Conservation (phyloP, 2,888 invertebrate genomes). For the Nycteola revayana region DNA sequence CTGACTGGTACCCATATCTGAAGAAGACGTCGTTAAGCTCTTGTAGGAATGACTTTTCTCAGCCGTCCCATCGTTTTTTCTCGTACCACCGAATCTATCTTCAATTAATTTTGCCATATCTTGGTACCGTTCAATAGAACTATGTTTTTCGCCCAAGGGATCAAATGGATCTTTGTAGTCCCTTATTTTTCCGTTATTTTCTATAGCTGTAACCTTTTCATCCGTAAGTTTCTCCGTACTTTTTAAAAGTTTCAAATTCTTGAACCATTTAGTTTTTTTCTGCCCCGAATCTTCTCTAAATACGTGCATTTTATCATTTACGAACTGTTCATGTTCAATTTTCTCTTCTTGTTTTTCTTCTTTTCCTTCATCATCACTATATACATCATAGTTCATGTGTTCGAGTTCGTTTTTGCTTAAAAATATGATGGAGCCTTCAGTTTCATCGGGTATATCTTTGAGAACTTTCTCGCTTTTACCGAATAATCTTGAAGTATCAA, state of each 20-base stretch:
- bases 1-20: slow-evolving; percentile 77
- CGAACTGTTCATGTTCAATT: slow-evolving; percentile 62
- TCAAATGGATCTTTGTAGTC: slow-evolving; percentile 82
- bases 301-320: slow-evolving; percentile 75
- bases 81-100: slow-evolving; percentile 82
- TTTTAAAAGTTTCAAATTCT: slow-evolving; percentile 79
- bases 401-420: slow-evolving; percentile 85
- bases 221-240: slow-evolving; percentile 72
- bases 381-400: slow-evolving; percentile 82
- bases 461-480: slow-evolving; percentile 78
- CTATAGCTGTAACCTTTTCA: slow-evolving; percentile 65
- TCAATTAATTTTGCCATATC: slow-evolving; percentile 87
- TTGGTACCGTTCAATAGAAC: slow-evolving; percentile 87
- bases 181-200: slow-evolving; percentile 60
- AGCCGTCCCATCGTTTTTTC: slow-evolving; percentile 70
- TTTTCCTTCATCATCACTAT: slow-evolving; percentile 76
- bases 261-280: slow-evolving; percentile 86
- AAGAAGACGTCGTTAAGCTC: slow-evolving; percentile 77
- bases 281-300: slow-evolving; percentile 73
- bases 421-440: slow-evolving; percentile 86
- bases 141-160: slow-evolving; percentile 83
- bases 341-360: slow-evolving; percentile 71
- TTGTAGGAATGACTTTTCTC: slow-evolving; percentile 79
- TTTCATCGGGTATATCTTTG: slow-evolving; percentile 81
- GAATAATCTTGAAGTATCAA: slow-evolving; percentile 73